Conservation (phyloP, 2,113 vertebrate species). For the Alligator sinensis region DNA sequence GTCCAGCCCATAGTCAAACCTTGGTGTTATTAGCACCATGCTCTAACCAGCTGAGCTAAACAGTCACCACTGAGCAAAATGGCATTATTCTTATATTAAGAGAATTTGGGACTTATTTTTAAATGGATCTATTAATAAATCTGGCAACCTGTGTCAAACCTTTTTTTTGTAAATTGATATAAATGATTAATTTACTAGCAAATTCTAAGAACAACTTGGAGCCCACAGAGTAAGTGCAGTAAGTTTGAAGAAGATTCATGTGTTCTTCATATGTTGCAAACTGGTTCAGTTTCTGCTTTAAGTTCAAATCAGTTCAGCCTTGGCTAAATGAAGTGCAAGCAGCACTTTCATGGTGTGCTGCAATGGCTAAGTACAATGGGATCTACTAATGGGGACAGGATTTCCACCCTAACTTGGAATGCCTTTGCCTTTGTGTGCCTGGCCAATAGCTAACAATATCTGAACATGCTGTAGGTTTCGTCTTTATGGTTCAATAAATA, state of each 20-base stretch:
- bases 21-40: too few species aligned
- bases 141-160: neutral
- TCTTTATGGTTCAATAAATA: neutral
- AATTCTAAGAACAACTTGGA: neutral
- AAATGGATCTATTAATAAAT: neutral
- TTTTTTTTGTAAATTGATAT: neutral
- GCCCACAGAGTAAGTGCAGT: neutral
- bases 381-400: neutral
- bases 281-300: neutral
- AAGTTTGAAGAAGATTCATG: neutral
- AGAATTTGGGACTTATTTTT: neutral
- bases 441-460: neutral
- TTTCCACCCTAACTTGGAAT: neutral
- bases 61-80: too few species aligned
- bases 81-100: neutral
- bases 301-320: neutral
- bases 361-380: neutral
- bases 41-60: too few species aligned
- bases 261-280: neutral
- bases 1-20: too few species aligned
- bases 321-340: neutral
- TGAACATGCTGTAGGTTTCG: neutral
- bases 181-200: neutral
- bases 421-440: neutral
- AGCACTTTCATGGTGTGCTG: neutral